These are phyloP conservation scores for Lipotes vexillifer DNA, from an alignment of 2,113 vertebrate genomes.

Conservation along the genomic window DNA sequence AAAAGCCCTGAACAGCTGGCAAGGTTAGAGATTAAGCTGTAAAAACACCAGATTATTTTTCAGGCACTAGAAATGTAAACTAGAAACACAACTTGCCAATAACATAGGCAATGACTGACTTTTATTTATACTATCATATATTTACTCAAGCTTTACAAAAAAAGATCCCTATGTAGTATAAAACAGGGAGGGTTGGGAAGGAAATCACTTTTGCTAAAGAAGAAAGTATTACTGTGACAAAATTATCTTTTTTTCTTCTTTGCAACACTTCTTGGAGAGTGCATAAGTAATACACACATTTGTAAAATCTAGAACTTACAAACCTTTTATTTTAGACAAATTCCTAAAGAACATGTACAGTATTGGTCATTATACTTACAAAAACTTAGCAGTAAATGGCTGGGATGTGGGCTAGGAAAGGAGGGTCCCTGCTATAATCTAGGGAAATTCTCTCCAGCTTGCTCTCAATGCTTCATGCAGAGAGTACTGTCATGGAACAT, in stretches of 20 bases:
- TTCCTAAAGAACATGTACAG: neutral
- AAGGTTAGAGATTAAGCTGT: neutral
- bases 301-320: neutral
- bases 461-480: neutral
- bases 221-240: neutral
- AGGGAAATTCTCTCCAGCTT: neutral
- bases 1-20: neutral
- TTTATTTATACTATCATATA: neutral
- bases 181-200: neutral
- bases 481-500: neutral
- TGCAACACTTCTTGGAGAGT: neutral
- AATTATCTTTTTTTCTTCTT: neutral
- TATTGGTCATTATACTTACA: neutral
- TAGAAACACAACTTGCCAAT: neutral
- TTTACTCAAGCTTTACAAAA: neutral
- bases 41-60: neutral
- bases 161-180: neutral
- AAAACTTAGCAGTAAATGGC: neutral
- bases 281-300: neutral
- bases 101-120: neutral
- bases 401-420: neutral
- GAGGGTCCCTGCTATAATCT: too few relatives aligned
- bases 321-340: neutral
- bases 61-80: neutral
- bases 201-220: neutral